Base-by-base conservation (phyloP, 2,113 vertebrate genomes). In the Alethe castanea region DNA sequence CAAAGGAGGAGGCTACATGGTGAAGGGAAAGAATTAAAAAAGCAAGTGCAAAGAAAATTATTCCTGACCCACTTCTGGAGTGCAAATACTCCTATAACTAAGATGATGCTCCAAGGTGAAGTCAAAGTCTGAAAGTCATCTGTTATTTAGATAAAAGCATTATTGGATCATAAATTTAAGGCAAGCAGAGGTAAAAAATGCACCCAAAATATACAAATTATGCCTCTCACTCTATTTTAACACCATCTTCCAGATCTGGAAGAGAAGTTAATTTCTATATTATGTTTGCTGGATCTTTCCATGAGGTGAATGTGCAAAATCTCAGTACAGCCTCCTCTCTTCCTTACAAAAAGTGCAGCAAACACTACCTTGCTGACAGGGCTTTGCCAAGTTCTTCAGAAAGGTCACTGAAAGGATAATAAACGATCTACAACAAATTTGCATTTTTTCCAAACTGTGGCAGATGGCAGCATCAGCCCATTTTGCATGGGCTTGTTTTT, bases 391-490 rank as follows among this genome's bases (percentile, higher is more conserved):
- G 33, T 52, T 79, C 40, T 90, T 86, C 62, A 84, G 65, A 90
- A 90, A 50, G 19, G 35, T 44, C 67, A 91, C 5, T 70, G 62
- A 80, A 81, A 38, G 36, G 20, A 86, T 44, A 70, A 53, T n/a
- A 91, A 72, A 74, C 45, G 18, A 93, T 53, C 36, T 74, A 53
- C 9, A 59, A 19, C 8, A 44, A 70, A 92, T 96, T 91, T 95
- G 90, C 80, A 90, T 96, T 95, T 94, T 96, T 90, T 88, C 83
- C 67, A 76, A 94, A 66, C 48, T 28, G 19, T 94, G 84, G 70
- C 87, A 96, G 93, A 86, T 82, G 96, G 91, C 76, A 88, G 72
- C 79, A 97, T 86, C 74, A 72, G 57, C 35, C 36, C 64, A 54
- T 53, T 97, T 97, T 95, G 54, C 84, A 88, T 95, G 59, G 70